Base-by-base conservation (phyloP, 1,140 invertebrate species). In the Zophobas morio region DNA sequence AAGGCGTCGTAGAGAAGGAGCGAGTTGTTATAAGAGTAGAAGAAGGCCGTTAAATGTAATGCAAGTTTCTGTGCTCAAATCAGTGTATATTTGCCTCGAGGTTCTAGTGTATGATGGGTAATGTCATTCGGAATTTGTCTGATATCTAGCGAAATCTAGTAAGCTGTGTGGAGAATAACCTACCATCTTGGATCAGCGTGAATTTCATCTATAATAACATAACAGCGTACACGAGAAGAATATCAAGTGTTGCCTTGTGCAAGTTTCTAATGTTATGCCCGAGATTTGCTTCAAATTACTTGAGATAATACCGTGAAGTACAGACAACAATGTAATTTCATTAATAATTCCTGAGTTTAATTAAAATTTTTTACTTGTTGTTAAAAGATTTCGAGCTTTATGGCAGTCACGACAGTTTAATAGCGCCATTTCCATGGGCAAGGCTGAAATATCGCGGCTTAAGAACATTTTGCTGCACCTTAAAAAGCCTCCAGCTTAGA, bases 331-430 rank as follows among this genome's bases (percentile, higher is more conserved):
- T 66, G 60, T 66, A 66, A 66, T 66, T 66, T 66, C 60, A 66
- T 66, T 66, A 66, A 66, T 66, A 66, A 66, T 66, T 66, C 20
- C 60, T n/a, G 39, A 66, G 60, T 66, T 66, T 66, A 66, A 66
- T 66, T 66, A 66, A 66, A 66, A 46, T 66, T 66, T 66, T 46
- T 66, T 66, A 46, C 60, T 66, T 66, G 37, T 66, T 66, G 60
- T 40, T 32, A 66, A 66, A 66, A 66, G 60, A 66, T 66, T 66
- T 42, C 37, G 5, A 66, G 60, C 37, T 66, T 66, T 66, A 66
- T 66, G 39, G 60, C 39, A 66, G 60, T 66, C 60, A 66, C 39
- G 60, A 66, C 60, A 66, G 60, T 66, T 66, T 66, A 66, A 66
- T 46, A 66, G 60, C 60, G 60, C 1, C 60, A 66, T 66, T 66